Conservation (phyloP, 2,797 vertebrate species). For the Sandelia bainsii region DNA sequence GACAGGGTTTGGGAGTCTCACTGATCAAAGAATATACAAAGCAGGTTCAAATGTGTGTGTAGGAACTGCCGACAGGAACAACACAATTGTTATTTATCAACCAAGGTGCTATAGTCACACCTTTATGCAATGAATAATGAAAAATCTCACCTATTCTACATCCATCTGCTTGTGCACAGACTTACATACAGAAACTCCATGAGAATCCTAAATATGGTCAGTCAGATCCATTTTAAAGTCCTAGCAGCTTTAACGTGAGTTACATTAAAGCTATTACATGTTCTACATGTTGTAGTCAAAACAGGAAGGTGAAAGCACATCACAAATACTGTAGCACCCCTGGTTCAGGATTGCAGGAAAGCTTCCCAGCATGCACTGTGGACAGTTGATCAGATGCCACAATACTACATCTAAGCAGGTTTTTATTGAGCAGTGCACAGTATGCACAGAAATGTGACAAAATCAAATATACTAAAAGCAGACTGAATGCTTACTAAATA, state of each 20-base stretch:
- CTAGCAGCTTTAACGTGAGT: background rate
- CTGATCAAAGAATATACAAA: conserved; percentile 1
- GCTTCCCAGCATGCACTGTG: background rate
- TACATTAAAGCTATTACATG: background rate
- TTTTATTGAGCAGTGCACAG: background rate
- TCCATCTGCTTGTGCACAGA: background rate
- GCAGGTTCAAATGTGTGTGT: conserved; percentile 14
- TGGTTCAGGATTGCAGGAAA: background rate
- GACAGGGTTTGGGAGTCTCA: conserved; percentile 15
- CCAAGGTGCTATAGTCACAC: background rate
- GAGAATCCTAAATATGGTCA: background rate
- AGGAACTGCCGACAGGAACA: conserved; percentile 4
- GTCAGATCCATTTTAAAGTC: background rate
- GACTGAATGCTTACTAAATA: background rate
- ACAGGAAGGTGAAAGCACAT: background rate
- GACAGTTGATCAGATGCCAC: background rate
- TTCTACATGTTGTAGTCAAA: background rate
- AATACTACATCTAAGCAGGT: background rate
- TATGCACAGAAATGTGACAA: background rate
- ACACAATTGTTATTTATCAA: conserved; percentile 22
- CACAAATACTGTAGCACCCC: background rate
- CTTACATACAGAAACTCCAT: conserved; percentile 8
- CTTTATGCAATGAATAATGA: conserved; percentile 4
- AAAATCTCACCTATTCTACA: conserved; percentile 11
- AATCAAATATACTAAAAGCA: background rate